These are phyloP conservation scores for Bufo bufo DNA, from an alignment of 2,113 vertebrate species.

Conservation along the genomic window DNA sequence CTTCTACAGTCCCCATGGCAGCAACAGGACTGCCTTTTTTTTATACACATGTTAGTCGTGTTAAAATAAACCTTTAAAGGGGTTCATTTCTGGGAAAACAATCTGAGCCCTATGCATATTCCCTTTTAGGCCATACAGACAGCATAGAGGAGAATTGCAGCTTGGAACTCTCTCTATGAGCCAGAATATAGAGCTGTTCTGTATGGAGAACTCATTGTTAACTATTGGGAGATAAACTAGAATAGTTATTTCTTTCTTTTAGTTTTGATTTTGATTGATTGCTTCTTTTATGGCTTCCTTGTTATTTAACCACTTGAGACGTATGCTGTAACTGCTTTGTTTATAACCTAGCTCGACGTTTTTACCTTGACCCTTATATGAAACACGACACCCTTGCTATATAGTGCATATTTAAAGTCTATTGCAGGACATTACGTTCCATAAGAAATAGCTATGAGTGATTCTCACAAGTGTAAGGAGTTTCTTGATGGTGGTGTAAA, in stretches of 20 bases:
- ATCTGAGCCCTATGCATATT: no score
- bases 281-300: not conserved
- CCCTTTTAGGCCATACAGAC: no score
- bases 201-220: not conserved
- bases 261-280: not conserved
- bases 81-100: no score
- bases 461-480: conserved; percentile 75
- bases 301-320: not conserved
- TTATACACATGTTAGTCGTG: no score
- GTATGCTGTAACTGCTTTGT: not conserved
- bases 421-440: conserved; percentile 25
- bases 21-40: no score
- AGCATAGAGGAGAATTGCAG: no score
- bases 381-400: not conserved
- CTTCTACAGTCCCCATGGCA: no score
- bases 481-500: conserved; percentile 76
- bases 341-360: not conserved
- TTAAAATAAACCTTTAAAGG: no score
- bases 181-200: no score
- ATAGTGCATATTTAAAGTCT: conserved; percentile 20
- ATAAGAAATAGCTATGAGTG: conserved; percentile 77
- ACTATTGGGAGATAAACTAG: not conserved
- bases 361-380: conserved; percentile 3
- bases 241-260: not conserved
- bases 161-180: no score